A percentile compares a stretch with the other conserved stretches of the same genome.
Conservation (phyloP, 2,888 invertebrate species). For the Gasteruption jaculator region DNA sequence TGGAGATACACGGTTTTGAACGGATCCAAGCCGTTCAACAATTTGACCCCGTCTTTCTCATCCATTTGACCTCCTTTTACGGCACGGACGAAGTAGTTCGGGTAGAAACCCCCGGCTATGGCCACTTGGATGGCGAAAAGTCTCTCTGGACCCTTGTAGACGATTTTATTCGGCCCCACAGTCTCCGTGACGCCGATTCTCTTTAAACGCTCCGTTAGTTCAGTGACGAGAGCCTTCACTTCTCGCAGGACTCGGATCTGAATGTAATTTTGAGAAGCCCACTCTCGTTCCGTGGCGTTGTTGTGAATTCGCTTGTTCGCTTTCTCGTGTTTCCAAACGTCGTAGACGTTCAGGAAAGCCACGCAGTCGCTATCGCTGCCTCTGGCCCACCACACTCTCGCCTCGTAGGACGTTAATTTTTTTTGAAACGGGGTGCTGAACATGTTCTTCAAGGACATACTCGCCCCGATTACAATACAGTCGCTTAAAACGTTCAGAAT, state of each 20-base stretch:
- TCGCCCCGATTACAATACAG: slow-evolving; percentile 81
- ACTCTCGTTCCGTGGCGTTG: slow-evolving; percentile 55
- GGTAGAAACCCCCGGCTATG: slow-evolving; percentile 89
- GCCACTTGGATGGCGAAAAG: slow-evolving; percentile 67
- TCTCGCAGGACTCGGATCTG: slow-evolving; percentile 71
- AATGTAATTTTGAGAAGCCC: slow-evolving; percentile 69
- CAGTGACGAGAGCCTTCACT: slow-evolving; percentile 66
- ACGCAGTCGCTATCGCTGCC: slow-evolving; percentile 82
- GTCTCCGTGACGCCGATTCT: slow-evolving; percentile 59
- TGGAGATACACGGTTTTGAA: slow-evolving; percentile 67
- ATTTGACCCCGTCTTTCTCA: slow-evolving; percentile 64
- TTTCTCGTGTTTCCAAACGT: slow-evolving; percentile 68
- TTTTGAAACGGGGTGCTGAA: slow-evolving; percentile 72
- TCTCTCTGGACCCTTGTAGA: slow-evolving; percentile 55
- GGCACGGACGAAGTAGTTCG: slow-evolving; percentile 84
- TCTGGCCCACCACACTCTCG: slow-evolving; percentile 77
- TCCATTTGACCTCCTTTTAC: slow-evolving; percentile 47
- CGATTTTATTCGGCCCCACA: slow-evolving; percentile 48
- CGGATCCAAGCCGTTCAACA: slow-evolving; percentile 71
- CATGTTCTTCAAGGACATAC: slow-evolving; percentile 75
- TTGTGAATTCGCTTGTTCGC: slow-evolving; percentile 58
- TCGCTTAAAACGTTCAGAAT: slow-evolving; percentile 83
- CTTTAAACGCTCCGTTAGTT: slow-evolving; percentile 63
- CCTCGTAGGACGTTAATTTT: slow-evolving; percentile 66
- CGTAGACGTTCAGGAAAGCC: slow-evolving; percentile 75